A percentile compares a stretch with the other conserved stretches of the same genome.
Evolutionary conservation across 1,140 invertebrate genomes (phyloP).

Genomic region (Hyphantria cunea): DNA sequence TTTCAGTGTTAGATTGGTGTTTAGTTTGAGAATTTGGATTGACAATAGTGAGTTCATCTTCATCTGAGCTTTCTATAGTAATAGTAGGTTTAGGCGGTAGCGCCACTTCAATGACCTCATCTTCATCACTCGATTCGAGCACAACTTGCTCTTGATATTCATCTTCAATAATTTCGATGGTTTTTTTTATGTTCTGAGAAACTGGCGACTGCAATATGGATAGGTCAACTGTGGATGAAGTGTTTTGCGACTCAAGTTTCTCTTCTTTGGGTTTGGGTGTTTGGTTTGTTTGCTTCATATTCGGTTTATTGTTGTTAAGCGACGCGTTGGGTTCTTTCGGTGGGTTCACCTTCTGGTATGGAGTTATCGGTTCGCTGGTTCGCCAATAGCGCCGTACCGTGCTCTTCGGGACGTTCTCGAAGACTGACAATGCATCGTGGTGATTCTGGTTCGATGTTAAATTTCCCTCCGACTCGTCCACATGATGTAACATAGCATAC

Average conservation of each 20-base stretch:
- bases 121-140: slow-evolving; percentile 72
- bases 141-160: slow-evolving; percentile 52
- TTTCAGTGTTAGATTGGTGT: slow-evolving; percentile 34
- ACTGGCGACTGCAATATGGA: slow-evolving; percentile 61
- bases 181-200: slow-evolving; percentile 57
- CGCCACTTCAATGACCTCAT: slow-evolving; percentile 75
- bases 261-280: slow-evolving; percentile 49
- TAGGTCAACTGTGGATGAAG: slow-evolving; percentile 41
- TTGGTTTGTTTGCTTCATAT: slow-evolving; percentile 39
- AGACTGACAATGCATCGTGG: slow-evolving; percentile 32
- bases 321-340: slow-evolving; percentile 38
- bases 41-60: slow-evolving; percentile 59
- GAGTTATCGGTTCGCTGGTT: slow-evolving; percentile 39
- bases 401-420: slow-evolving; percentile 54
- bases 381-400: slow-evolving; percentile 68
- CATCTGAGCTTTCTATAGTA: slow-evolving; percentile 78
- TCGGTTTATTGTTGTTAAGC: slow-evolving; percentile 31
- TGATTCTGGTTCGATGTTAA: slow-evolving; percentile 39
- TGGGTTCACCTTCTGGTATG: slow-evolving; percentile 54
- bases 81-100: slow-evolving; percentile 73
- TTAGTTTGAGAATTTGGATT: slow-evolving; percentile 28
- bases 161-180: slow-evolving; percentile 64
- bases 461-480: slow-evolving; percentile 60
- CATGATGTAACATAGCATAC: slow-evolving; percentile 75
- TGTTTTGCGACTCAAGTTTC: slow-evolving; percentile 27